Conservation (phyloP, 1,140 invertebrate species). For the Lethocerus indicus region DNA sequence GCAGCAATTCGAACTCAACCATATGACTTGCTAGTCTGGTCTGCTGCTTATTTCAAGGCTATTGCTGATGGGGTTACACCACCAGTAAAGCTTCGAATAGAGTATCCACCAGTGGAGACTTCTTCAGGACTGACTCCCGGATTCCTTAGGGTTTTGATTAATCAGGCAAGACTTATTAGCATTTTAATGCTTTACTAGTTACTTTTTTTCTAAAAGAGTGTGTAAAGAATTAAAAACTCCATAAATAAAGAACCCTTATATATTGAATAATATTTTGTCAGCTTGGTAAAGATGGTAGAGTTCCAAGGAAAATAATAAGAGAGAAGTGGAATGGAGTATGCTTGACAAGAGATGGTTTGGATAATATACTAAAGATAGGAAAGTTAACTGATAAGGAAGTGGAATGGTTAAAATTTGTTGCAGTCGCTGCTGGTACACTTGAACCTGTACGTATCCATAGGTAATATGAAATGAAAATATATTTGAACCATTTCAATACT, state of each 20-base stretch:
- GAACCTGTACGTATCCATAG: slow-evolving; percentile 29
- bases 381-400: slow-evolving; percentile 26
- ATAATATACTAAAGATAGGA: slow-evolving; percentile 36
- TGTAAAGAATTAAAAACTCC: not conserved
- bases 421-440: slow-evolving; percentile 40
- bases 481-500: not conserved
- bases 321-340: slow-evolving; percentile 47
- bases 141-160: slow-evolving; percentile 52
- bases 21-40: slow-evolving; percentile 66
- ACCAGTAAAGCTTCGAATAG: slow-evolving; percentile 56
- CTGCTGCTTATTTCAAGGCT: slow-evolving; percentile 57
- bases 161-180: slow-evolving; percentile 47
- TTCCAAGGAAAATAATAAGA: slow-evolving; percentile 27
- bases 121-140: slow-evolving; percentile 53
- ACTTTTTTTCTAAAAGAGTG: slow-evolving; percentile 12
- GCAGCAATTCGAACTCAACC: slow-evolving; percentile 79
- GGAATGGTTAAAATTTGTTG: slow-evolving; percentile 44
- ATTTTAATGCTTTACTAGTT: slow-evolving; percentile 26
- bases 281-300: slow-evolving; percentile 25
- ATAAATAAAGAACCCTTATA: not conserved
- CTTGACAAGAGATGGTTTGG: slow-evolving; percentile 36
- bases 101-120: slow-evolving; percentile 40
- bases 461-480: not conserved
- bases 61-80: slow-evolving; percentile 39
- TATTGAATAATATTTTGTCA: slow-evolving; percentile 18